Conservation (phyloP, 1,140 invertebrate genomes). For the Neuroterus valhalla region DNA sequence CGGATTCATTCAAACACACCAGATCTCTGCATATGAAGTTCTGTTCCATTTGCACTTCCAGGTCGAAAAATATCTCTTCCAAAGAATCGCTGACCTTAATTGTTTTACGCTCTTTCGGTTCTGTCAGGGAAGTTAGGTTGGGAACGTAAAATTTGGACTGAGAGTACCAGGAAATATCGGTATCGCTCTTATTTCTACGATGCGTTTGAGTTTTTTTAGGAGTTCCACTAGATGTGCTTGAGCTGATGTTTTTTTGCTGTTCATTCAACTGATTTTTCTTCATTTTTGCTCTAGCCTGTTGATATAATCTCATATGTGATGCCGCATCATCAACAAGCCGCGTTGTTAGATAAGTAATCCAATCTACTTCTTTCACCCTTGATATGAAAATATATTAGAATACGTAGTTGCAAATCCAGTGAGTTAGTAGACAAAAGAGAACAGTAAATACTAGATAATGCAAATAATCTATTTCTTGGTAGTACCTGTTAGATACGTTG, state of each 20-base stretch:
- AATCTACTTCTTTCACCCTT: conserved; percentile 91
- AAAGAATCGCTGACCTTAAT: conserved; percentile 72
- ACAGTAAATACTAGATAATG: conserved; percentile 10
- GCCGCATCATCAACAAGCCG: conserved; percentile 92
- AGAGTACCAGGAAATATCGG: conserved; percentile 80
- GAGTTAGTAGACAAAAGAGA: conserved; percentile 27
- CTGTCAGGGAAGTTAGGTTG: conserved; percentile 68
- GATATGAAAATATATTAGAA: conserved; percentile 35
- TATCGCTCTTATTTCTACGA: conserved; percentile 83
- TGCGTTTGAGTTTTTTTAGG: conserved; percentile 76
- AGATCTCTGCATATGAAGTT: conserved; percentile 82
- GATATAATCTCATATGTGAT: conserved; percentile 89
- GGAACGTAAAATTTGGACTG: conserved; percentile 73
- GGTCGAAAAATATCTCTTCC: conserved; percentile 89
- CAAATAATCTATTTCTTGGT: conserved; percentile 31
- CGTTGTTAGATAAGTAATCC: conserved; percentile 91
- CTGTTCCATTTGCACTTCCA: conserved; percentile 90
- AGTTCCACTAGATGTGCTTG: conserved; percentile 72
- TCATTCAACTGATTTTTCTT: conserved; percentile 74
- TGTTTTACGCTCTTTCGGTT: conserved; percentile 62
- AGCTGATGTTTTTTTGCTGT: conserved; percentile 70
- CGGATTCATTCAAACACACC: conserved; percentile 79
- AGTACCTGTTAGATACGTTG: conserved; percentile 77
- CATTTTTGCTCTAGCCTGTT: conserved; percentile 81
- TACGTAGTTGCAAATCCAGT: conserved; percentile 20